phyloP scores from a whole-genome alignment of 2,888 invertebrate genomes.

The Ariolimax columbianus region DNA sequence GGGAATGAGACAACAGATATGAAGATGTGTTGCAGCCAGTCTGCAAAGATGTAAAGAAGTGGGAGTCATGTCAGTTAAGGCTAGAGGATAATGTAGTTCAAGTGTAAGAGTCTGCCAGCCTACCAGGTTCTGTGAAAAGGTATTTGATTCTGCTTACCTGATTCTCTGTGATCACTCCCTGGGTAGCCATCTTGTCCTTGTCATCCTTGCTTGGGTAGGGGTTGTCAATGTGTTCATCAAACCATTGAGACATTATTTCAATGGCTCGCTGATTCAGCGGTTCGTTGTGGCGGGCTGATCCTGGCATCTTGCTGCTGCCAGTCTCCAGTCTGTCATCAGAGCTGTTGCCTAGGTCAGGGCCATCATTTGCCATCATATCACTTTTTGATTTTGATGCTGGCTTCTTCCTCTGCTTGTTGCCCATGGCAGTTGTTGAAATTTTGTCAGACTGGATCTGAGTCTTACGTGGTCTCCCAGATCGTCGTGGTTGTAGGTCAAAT shows the following conservation, averaged over 20 bases:
- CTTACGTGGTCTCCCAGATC: constrained; percentile 42
- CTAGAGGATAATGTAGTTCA: no score
- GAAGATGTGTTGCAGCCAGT: no score
- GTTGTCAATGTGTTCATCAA: constrained; percentile 64
- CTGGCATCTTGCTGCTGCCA: constrained; percentile 34
- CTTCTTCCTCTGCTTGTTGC: constrained; percentile 5
- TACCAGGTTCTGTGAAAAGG: neutral
- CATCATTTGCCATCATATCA: neutral
- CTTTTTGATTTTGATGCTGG: constrained; percentile 13
- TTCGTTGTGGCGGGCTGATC: constrained; percentile 66
- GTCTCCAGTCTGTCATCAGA: neutral
- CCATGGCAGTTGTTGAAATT: constrained; percentile 52
- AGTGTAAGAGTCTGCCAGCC: neutral
- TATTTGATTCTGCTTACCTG: constrained; percentile 38
- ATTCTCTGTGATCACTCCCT: constrained; percentile 67
- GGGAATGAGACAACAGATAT: no score
- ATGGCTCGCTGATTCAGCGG: constrained; percentile 69
- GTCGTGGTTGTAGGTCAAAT: neutral
- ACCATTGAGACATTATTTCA: constrained; percentile 72
- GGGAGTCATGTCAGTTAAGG: no score
- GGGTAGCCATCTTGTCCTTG: constrained; percentile 66
- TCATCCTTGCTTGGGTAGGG: constrained; percentile 73
- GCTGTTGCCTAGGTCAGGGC: neutral
- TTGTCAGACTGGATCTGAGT: constrained; percentile 55
- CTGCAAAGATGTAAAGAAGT: no score